Evolutionary conservation across 2,797 vertebrate species (phyloP).

Genomic region (Syncerus caffer): DNA sequence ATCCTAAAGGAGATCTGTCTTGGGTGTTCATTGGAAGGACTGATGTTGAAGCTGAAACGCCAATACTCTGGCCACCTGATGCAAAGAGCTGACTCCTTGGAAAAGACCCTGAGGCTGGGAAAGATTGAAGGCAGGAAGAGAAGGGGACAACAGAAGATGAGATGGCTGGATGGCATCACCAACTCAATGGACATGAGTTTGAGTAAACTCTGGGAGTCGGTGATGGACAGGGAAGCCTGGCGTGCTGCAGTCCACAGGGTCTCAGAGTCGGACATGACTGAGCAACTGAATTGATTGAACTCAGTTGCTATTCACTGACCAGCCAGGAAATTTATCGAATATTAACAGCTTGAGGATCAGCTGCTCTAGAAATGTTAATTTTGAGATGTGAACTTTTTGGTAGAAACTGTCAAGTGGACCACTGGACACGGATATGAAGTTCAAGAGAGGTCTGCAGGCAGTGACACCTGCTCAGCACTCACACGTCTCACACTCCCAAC

Average conservation of each 20-base stretch:
- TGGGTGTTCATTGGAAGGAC: not conserved
- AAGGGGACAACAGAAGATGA: not conserved
- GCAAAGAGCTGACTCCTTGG: not conserved
- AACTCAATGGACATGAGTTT: not conserved
- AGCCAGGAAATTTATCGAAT: not conserved
- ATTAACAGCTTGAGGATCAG: not conserved
- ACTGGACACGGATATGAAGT: not conserved
- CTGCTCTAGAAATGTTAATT: not conserved
- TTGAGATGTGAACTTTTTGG: not conserved
- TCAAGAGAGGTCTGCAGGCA: not conserved
- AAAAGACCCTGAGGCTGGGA: not conserved
- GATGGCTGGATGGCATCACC: not conserved
- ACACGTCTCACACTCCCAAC: not conserved
- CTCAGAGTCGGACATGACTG: accelerated
- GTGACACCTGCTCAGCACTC: not conserved
- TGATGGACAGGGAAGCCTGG: not conserved
- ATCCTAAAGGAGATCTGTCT: not conserved
- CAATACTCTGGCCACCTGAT: not conserved
- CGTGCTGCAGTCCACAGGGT: not conserved
- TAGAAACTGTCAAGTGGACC: not conserved
- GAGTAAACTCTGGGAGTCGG: not conserved
- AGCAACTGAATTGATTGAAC: not conserved
- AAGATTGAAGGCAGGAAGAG: not conserved
- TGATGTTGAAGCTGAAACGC: not conserved
- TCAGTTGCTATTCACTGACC: not conserved